Percentiles rank a stretch among this genome's conserved stretches.
phyloP scores from a whole-genome alignment of 2,888 invertebrate species.

The Epirrhoe alternata region DNA sequence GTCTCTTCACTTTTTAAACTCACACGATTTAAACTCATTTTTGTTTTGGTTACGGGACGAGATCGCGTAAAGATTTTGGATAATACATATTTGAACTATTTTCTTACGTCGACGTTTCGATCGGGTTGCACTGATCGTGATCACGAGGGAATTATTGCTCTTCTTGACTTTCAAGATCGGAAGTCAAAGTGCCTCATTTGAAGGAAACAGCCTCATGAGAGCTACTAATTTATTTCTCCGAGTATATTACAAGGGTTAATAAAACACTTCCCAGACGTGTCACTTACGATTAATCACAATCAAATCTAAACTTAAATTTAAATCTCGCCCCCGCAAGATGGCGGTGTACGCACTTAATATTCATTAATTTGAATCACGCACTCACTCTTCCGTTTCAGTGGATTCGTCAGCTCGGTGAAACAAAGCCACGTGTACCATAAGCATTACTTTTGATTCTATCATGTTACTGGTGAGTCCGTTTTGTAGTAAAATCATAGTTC shows the following conservation, averaged over 20 bases:
- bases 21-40: too few species aligned
- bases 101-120: too few species aligned
- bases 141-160: too few species aligned
- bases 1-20: too few species aligned
- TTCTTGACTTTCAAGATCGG: neutral
- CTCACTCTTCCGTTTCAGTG: constrained; percentile 66
- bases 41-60: too few species aligned
- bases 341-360: constrained; percentile 68
- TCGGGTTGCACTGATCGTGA: too few species aligned
- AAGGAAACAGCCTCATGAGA: neutral
- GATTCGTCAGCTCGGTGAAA: constrained; percentile 34
- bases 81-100: too few species aligned
- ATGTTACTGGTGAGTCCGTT: too few species aligned
- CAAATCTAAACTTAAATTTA: constrained; percentile 33
- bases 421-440: constrained; percentile 6
- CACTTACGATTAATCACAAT: constrained; percentile 36
- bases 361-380: constrained; percentile 72
- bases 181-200: neutral
- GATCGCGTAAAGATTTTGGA: too few species aligned
- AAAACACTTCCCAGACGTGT: constrained; percentile 29
- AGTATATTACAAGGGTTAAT: constrained; percentile 25
- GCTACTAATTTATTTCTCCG: constrained; percentile 11
- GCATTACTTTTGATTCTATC: neutral
- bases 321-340: constrained; percentile 34
- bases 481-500: too few species aligned